Conservation (phyloP, 2,113 vertebrate genomes). For the Arizona elegans region DNA sequence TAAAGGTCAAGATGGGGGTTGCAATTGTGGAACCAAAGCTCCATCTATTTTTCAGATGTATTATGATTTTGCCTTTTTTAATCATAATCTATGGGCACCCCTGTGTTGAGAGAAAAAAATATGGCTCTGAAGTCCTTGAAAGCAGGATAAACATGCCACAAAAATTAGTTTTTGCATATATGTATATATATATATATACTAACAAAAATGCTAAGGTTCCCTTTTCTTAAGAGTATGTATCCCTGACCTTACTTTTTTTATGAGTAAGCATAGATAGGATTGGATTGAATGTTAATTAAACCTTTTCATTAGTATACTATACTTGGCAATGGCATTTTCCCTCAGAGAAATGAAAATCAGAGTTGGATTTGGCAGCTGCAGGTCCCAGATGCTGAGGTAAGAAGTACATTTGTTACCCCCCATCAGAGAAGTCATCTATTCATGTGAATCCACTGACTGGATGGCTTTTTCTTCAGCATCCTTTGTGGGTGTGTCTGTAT, state of each 20-base stretch:
- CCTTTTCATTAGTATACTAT: not conserved
- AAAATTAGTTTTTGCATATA: not conserved
- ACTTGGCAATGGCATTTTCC: constrained; percentile 41
- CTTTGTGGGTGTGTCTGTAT: constrained; percentile 25
- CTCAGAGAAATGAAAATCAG: constrained; percentile 22
- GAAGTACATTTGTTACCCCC: constrained; percentile 33
- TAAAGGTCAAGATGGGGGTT: not conserved
- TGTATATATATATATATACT: not conserved
- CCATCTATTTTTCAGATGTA: not conserved
- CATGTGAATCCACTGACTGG: constrained; percentile 16
- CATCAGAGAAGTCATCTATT: constrained; percentile 14
- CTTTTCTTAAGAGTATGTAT: not conserved
- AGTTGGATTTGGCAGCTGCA: constrained; percentile 42
- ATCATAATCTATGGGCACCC: not conserved
- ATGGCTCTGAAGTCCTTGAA: not conserved
- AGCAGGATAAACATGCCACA: not conserved
- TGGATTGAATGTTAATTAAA: not conserved
- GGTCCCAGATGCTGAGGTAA: constrained; percentile 44
- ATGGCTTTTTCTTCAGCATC: constrained; percentile 2
- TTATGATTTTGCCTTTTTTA: not conserved
- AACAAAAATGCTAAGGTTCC: not conserved
- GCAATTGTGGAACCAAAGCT: not conserved
- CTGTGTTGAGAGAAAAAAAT: not conserved
- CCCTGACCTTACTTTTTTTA: not conserved
- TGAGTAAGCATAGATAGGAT: no score